Conservation (phyloP, 64 coral and sea anemone genomes). For the Acropora yongei region DNA sequence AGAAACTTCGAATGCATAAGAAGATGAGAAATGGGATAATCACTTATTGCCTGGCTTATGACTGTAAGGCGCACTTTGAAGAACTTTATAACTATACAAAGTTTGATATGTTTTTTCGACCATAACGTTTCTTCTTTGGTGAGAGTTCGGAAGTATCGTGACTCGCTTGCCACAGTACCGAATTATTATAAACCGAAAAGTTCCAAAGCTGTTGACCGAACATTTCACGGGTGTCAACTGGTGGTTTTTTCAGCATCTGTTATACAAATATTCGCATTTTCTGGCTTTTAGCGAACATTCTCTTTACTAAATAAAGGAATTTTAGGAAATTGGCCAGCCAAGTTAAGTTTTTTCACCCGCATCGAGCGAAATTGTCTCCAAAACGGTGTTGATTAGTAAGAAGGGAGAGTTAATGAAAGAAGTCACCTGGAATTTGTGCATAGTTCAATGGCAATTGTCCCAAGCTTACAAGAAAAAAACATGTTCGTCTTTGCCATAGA, state of each 20-base stretch:
- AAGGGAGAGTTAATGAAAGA: background rate
- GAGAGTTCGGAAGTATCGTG: no score
- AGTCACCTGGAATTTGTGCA: background rate
- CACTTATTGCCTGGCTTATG: no score
- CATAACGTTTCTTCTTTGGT: no score
- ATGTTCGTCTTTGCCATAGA: slow-evolving; percentile 34
- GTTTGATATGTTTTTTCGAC: background rate
- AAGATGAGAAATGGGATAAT: no score
- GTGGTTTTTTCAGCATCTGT: background rate
- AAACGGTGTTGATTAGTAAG: background rate
- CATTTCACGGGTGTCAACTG: background rate
- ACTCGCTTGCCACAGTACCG: no score
- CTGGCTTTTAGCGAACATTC: background rate
- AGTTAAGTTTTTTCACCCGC: background rate
- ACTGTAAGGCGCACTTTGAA: no score
- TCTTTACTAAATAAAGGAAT: background rate
- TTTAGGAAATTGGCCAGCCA: no score
- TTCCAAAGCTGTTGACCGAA: background rate
- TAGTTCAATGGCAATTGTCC: background rate
- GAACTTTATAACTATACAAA: background rate
- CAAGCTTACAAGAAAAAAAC: background rate
- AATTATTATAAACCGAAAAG: no score
- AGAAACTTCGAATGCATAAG: no score
- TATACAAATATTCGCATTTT: background rate
- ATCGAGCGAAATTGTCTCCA: slow-evolving; percentile 15